Evolutionary conservation across 2,888 invertebrate genomes (phyloP).

Genomic region (Anoplius nigerrimus): DNA sequence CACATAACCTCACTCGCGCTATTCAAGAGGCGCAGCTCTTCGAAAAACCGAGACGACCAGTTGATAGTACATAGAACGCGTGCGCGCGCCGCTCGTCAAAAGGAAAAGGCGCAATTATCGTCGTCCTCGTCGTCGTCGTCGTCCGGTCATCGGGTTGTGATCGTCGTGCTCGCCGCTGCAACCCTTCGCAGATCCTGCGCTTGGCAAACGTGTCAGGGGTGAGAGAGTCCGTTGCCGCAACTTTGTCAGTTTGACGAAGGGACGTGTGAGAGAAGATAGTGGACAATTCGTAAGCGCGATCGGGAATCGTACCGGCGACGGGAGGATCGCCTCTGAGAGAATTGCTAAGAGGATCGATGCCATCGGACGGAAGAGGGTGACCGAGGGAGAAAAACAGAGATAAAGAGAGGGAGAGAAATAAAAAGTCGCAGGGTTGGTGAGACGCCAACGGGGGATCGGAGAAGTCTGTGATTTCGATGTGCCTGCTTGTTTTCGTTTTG

Average conservation of each 20-base stretch:
- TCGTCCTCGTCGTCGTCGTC: too few species aligned
- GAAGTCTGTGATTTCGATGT: slow-evolving; percentile 57
- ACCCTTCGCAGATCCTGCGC: background rate
- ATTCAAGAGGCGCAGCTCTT: slow-evolving; percentile 20
- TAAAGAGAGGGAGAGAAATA: background rate
- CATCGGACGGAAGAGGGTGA: background rate
- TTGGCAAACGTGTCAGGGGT: background rate
- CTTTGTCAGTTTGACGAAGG: background rate
- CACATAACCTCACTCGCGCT: slow-evolving; percentile 12
- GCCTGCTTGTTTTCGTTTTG: slow-evolving; percentile 42
- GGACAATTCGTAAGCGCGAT: background rate
- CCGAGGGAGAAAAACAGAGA: slow-evolving; percentile 1
- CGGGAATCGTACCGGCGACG: too few species aligned
- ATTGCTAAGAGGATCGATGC: background rate
- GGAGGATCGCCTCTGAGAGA: too few species aligned
- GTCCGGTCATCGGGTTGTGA: too few species aligned
- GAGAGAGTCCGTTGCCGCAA: background rate
- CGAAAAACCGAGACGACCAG: slow-evolving; percentile 6
- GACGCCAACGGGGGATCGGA: slow-evolving; percentile 41
- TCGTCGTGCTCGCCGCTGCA: background rate
- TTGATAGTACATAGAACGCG: slow-evolving; percentile 15
- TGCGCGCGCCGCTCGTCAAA: background rate
- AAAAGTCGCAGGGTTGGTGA: background rate
- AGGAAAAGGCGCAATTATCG: too few species aligned
- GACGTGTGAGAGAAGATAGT: background rate